Evolutionary conservation across 2,888 invertebrate genomes (phyloP).

Genomic region (Cheiracanthium punctorium): DNA sequence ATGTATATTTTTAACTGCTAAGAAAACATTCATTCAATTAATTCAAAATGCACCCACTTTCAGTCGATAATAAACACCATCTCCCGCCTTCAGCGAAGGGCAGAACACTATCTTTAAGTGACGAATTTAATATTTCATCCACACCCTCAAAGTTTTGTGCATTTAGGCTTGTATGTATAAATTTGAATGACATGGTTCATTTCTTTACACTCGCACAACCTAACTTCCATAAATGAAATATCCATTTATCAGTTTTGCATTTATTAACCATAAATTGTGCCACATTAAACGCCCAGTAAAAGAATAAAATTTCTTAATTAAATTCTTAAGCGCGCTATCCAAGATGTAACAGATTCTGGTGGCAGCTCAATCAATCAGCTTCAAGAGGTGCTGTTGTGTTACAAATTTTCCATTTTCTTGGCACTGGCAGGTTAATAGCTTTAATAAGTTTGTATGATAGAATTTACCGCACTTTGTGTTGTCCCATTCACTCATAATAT

Average conservation of each 20-base stretch:
- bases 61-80: too few relatives aligned
- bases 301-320: slow-evolving; percentile 65
- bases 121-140: too few relatives aligned
- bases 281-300: slow-evolving; percentile 49
- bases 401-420: slow-evolving; percentile 49
- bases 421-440: slow-evolving; percentile 38
- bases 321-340: slow-evolving; percentile 43
- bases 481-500: too few relatives aligned
- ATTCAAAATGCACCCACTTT: too few relatives aligned
- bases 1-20: too few relatives aligned
- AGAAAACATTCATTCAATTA: too few relatives aligned
- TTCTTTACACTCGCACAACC: too few relatives aligned
- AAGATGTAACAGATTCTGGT: slow-evolving; percentile 54
- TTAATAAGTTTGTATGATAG: slow-evolving; percentile 51
- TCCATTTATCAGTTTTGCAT: slow-evolving; percentile 29
- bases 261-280: slow-evolving; percentile 42
- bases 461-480: slow-evolving; percentile 16
- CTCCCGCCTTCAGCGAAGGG: too few relatives aligned
- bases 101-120: too few relatives aligned
- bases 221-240: background rate
- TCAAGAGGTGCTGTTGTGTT: slow-evolving; percentile 50
- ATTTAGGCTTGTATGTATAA: too few relatives aligned
- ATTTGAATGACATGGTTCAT: too few relatives aligned
- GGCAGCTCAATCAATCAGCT: slow-evolving; percentile 64
- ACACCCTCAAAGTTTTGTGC: too few relatives aligned